Base-by-base conservation (phyloP, 2,113 vertebrate genomes). In the Rhinopomastus cyanomelas region DNA sequence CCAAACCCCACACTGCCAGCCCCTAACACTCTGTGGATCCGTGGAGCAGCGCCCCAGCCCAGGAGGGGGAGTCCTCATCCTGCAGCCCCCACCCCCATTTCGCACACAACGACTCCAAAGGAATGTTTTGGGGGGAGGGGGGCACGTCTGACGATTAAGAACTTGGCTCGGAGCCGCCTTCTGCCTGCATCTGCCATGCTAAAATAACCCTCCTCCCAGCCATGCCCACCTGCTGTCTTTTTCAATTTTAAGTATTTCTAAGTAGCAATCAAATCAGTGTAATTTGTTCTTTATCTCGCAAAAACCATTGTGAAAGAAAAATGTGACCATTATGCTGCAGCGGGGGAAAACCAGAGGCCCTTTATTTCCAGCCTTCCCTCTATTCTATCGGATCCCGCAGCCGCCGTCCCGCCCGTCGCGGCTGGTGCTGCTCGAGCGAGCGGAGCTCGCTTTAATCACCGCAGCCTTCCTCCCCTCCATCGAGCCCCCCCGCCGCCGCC, bases 211-310 rank as follows among this genome's bases (percentile, higher is more conserved):
- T 95, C 96, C 97, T 97, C 97, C 97, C 94, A 97, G 97, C 96
- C 96, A 96, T 92, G 97, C 97, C 97, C 97, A 98, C 97, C 97
- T 98, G 97, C 97, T 98, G 97, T 96, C 97, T 98, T 98, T 97
- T 97, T 97, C 97, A 98, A 98, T 98, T 98, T 98, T 98, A 98
- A 98, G 97, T 98, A 98, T 98, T 98, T 98, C 97, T 97, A 98
- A 98, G 97, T 97, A 98, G 97, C 97, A 98, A 98, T 98, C 97
- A 98, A 98, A 98, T 98, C 97, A 98, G 97, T 97, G 97, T 98
- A 98, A 98, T 98, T 98, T 97, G 97, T 98, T 98, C 97, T 98
- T 98, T 98, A 98, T 98, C 97, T 98, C 96, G 95, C 97, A 97
- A 97, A 98, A 98, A 97, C 97, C 97, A 97, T 98, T 98, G 97